phyloP scores from a whole-genome alignment of 2,888 invertebrate species.

The Eupeodes latifasciatus region DNA sequence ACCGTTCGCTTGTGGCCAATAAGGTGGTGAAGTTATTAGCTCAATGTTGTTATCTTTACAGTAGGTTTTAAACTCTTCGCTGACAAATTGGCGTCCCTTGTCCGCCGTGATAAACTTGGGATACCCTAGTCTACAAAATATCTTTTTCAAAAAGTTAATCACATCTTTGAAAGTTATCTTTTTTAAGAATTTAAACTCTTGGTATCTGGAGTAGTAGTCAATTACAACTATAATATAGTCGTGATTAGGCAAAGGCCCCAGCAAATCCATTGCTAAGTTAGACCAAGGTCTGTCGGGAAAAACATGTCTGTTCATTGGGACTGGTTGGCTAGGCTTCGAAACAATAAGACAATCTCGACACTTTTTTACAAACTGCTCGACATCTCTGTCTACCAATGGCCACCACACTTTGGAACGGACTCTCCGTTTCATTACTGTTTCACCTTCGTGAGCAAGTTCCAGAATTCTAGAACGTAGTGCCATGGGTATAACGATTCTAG shows the following conservation, averaged over 20 bases:
- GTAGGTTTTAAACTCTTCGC: conserved; percentile 30
- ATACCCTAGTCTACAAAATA: conserved; percentile 73
- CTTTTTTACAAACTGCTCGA: conserved; percentile 69
- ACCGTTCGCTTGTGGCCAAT: conserved; percentile 69
- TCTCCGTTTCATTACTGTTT: conserved; percentile 50
- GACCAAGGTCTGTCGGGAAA: conserved; percentile 56
- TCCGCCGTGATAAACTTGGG: conserved; percentile 55
- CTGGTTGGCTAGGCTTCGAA: conserved; percentile 65
- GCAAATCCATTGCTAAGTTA: conserved; percentile 42
- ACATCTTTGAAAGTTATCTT: conserved; percentile 47
- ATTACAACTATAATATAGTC: conserved; percentile 52
- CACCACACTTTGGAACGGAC: conserved; percentile 72
- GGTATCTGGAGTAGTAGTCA: conserved; percentile 57
- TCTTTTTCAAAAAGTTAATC: conserved; percentile 66
- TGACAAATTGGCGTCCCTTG: conserved; percentile 58
- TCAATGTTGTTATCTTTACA: conserved; percentile 63
- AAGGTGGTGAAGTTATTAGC: conserved; percentile 65
- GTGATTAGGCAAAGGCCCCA: conserved; percentile 44
- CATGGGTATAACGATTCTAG: conserved; percentile 29
- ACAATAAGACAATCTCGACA: conserved; percentile 72
- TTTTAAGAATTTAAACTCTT: conserved; percentile 49
- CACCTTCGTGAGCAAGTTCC: conserved; percentile 37
- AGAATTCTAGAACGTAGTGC: conserved; percentile 18
- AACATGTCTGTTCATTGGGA: conserved; percentile 71
- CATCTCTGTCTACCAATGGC: conserved; percentile 72